Evolutionary conservation across 2,888 invertebrate species (phyloP).

Genomic region (Dicroscelio sp.): DNA sequence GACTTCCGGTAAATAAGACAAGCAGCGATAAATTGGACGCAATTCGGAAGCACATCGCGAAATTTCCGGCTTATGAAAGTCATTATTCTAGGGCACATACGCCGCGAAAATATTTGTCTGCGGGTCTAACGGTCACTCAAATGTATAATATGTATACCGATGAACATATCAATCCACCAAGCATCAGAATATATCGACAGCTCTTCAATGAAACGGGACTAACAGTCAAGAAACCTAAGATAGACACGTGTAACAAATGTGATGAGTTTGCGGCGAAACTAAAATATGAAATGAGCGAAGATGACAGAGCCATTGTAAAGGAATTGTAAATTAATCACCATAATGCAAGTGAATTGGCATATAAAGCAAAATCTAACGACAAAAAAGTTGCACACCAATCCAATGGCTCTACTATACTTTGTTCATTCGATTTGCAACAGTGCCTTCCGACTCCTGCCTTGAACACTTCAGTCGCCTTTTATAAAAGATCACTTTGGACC

Average conservation of each 20-base stretch:
- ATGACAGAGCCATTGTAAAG: background rate
- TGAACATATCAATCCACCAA: too few species aligned
- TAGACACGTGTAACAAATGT: conserved; percentile 81
- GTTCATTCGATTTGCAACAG: conserved; percentile 82
- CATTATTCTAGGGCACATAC: conserved; percentile 47
- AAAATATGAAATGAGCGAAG: conserved; percentile 33
- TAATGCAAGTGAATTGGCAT: conserved; percentile 65
- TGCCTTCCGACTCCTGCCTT: conserved; percentile 86
- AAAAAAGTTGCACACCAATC: conserved; percentile 49
- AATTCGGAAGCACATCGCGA: background rate
- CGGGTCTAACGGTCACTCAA: conserved; percentile 12
- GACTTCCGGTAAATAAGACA: too few species aligned
- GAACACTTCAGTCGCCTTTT: conserved; percentile 86
- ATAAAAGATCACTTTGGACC: conserved; percentile 87
- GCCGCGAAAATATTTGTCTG: conserved; percentile 40
- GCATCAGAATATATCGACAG: conserved; percentile 57
- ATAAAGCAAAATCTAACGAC: conserved; percentile 55
- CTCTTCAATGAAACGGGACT: conserved; percentile 71
- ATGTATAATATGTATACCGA: conserved; percentile 24
- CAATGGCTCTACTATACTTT: conserved; percentile 17
- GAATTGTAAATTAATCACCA: conserved; percentile 43
- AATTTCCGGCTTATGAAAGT: conserved; percentile 42
- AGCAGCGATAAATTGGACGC: too few species aligned
- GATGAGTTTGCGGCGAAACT: conserved; percentile 45
- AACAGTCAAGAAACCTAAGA: conserved; percentile 77